Base-by-base conservation (phyloP, 1,140 invertebrate genomes). In the Hermetia illucens region DNA sequence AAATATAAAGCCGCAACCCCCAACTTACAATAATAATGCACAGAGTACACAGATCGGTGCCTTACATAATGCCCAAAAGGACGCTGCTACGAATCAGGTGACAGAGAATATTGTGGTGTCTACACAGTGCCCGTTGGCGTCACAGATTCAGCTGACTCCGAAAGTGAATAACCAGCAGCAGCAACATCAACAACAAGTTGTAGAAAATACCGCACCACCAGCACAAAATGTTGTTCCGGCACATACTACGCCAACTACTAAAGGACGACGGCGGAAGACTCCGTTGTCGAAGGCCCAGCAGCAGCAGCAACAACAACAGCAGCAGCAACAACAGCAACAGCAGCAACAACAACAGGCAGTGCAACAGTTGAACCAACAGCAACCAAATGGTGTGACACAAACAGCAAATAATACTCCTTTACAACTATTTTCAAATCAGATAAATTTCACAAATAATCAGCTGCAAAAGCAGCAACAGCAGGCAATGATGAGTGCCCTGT, bases 121-220 rank as follows among this genome's bases (percentile, higher is more conserved):
- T 27, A 9, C 24, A 13, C 8, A 27, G 8, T 9, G 13, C 24
- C 24, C 24, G 13, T 13, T 27, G 24, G 8, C 24, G 8, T 27
- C 24, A 13, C 24, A 27, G 13, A 27, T 27, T 27, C 24, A 27
- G 24, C 8, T 27, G 8, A 27, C 24, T 27, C 24, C 8, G 24
- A 27, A 27, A 27, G 8, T 27, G 24, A 8, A 27, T 8, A 13
- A 27, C 8, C 24, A 27, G 24, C 24, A 27, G 24, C 24, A 27
- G 24, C 24, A 27, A 13, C 24, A 27, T 9, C 24, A 27, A 27
- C 8, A 8, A 27, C 8, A 8, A 8, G 24, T 34, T 70, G 66
- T 21, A 71, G 8, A 8, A 27, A 8, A 27, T 8, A 8, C 24
- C 13, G 24, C 24, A 8, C 24, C 24, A 27, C 8, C 8, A 13